Percentiles rank a stretch among this genome's conserved stretches.
phyloP scores from a whole-genome alignment of 2,113 vertebrate species.

The Paradoxurus hermaphroditus region DNA sequence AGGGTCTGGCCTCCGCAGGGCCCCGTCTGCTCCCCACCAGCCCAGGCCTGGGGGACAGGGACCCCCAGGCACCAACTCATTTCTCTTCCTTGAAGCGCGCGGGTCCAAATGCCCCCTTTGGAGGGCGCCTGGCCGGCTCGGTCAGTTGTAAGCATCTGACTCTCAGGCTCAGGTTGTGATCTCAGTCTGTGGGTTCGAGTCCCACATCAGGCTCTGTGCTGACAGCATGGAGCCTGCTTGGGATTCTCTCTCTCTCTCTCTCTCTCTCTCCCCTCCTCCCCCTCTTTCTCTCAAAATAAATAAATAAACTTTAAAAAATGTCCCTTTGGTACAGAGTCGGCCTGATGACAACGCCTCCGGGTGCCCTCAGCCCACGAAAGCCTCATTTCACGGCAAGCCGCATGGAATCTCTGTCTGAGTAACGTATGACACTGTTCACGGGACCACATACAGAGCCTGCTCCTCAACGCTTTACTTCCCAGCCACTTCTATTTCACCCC shows the following conservation, averaged over 20 bases:
- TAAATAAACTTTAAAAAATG: too few relatives aligned
- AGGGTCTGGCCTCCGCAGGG: neutral
- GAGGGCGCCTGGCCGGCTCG: too few relatives aligned
- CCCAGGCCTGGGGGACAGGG: too few relatives aligned
- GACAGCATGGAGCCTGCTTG: too few relatives aligned
- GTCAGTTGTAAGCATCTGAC: too few relatives aligned
- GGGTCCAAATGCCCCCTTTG: neutral
- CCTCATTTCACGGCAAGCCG: rapidly evolving
- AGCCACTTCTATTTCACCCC: conserved; percentile 53
- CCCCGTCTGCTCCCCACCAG: rapidly evolving
- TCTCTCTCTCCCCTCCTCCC: too few relatives aligned
- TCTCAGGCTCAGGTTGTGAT: too few relatives aligned
- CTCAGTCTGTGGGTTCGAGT: too few relatives aligned
- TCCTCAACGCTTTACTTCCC: conserved; percentile 40
- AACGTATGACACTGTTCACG: rapidly evolving
- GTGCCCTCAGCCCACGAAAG: rapidly evolving
- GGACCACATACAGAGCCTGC: neutral
- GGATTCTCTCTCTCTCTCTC: too few relatives aligned
- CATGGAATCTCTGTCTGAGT: rapidly evolving
- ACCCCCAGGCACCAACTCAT: rapidly evolving
- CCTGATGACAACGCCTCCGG: neutral
- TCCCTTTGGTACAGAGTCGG: neutral
- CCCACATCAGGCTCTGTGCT: too few relatives aligned
- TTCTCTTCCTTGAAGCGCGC: neutral
- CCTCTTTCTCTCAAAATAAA: too few relatives aligned